Base-by-base conservation (phyloP, 1,140 invertebrate species). In the Condylostylus longicornis region DNA sequence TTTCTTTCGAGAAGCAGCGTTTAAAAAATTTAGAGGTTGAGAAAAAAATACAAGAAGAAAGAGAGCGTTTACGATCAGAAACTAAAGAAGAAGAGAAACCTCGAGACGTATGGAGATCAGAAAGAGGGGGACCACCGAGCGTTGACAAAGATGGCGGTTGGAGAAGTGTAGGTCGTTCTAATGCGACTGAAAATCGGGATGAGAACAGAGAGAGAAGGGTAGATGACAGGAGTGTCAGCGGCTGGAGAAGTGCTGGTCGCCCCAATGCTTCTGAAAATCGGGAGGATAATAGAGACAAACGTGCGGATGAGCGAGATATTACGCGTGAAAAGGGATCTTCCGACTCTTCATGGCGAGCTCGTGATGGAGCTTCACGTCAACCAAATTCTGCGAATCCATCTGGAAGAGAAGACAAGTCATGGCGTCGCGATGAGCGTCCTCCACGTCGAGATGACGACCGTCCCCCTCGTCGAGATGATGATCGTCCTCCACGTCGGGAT, bases 21-120 rank as follows among this genome's bases (percentile, higher is more conserved):
- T 48, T 51, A 40, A 51, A 54, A 58, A 55, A 55, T 58, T 66
- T 65, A 48, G 66, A 42, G 45, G 58, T 46, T 37, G 41, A 54
- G 18, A 47, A 50, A 13, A 59, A 55, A 35, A 54, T 55, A 35
- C 50, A 50, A 42, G 52, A 54, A 41, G 51, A 52, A 44, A 44
- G 51, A 7, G 50, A 51, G 33, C 53, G 51, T 39, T 41, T 51
- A 19, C 55, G 61, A 32, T 43, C 42, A 33, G 45, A 48, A 32
- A 30, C 38, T 9, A 41, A 39, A 28, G 43, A 21, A 6, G 45
- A 47, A 21, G 50, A 55, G 6, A 53, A 57, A 23, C 47, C 50
- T 8, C 50, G 58, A 12, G 51, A 59, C 33, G 50, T 42, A n/a
- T 64, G 62, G 58, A 50, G 62, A 38, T 47, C 53, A 47, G 53